phyloP scores from a whole-genome alignment of 2,888 invertebrate genomes.

The Heliconius sara region DNA sequence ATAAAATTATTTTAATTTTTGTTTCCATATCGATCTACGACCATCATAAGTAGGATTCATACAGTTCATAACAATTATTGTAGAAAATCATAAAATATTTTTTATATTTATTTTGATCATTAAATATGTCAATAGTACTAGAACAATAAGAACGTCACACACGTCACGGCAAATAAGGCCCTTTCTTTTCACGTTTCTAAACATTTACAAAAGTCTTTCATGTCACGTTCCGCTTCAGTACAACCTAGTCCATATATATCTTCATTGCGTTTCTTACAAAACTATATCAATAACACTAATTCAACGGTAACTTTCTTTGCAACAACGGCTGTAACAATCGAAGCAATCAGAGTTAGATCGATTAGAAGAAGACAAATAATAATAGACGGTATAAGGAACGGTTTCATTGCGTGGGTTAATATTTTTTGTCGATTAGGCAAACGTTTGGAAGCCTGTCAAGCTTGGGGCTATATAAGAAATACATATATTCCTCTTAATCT shows the following conservation, averaged over 20 bases:
- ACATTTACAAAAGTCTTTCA: neutral
- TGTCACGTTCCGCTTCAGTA: conserved; percentile 5
- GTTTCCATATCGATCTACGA: too few relatives aligned
- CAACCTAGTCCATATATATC: conserved; percentile 7
- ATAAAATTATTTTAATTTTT: too few relatives aligned
- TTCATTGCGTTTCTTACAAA: conserved; percentile 25
- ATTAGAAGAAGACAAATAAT: conserved; percentile 1
- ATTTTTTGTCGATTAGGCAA: neutral
- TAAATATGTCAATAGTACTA: too few relatives aligned
- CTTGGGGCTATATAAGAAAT: neutral
- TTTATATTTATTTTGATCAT: too few relatives aligned
- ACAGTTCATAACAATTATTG: too few relatives aligned
- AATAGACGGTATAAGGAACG: neutral
- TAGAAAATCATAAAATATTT: too few relatives aligned
- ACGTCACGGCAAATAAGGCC: too few relatives aligned
- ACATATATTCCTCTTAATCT: too few relatives aligned
- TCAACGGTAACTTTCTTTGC: conserved; percentile 21
- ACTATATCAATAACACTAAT: conserved; percentile 32
- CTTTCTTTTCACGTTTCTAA: neutral
- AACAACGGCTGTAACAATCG: neutral
- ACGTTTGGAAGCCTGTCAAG: neutral
- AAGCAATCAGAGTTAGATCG: conserved; percentile 19
- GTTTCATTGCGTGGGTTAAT: neutral
- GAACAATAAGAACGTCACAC: neutral
- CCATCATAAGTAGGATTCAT: too few relatives aligned